phyloP scores from a whole-genome alignment of 2,113 vertebrate genomes.

The Neodontobutis hainanensis region DNA sequence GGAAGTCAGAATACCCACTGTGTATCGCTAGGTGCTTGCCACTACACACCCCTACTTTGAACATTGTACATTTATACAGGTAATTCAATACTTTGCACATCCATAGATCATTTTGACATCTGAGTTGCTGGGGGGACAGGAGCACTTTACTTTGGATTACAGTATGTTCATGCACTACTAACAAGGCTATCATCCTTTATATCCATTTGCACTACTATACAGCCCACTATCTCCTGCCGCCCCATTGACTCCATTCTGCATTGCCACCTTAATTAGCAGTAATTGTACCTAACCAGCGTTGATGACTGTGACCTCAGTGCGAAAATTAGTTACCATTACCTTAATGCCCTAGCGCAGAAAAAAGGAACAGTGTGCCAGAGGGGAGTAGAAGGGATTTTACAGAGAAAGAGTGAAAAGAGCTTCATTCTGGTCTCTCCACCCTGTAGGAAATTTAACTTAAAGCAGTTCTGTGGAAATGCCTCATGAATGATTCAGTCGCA shows the following conservation, averaged over 20 bases:
- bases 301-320: constrained; percentile 49
- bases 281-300: constrained; percentile 59
- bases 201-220: constrained; percentile 12
- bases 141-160: constrained; percentile 27
- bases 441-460: constrained; percentile 50
- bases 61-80: no score
- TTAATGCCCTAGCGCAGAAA: constrained; percentile 20
- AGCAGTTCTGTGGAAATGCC: constrained; percentile 42
- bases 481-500: constrained; percentile 68
- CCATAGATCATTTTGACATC: neutral
- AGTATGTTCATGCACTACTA: constrained; percentile 6
- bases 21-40: no score
- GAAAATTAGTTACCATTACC: constrained; percentile 47
- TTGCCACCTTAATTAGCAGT: constrained; percentile 50
- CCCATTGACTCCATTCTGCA: constrained; percentile 43
- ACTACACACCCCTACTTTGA: no score
- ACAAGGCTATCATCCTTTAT: constrained; percentile 22
- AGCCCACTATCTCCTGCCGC: neutral
- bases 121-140: constrained; percentile 3
- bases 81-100: neutral
- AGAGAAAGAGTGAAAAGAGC: constrained; percentile 20
- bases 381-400: constrained; percentile 27
- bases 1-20: no score
- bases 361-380: neutral
- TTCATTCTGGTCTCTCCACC: neutral